Evolutionary conservation across 2,797 vertebrate species (phyloP), one percentile per base, ranked within the genome.

Genomic region (Rhyacichthys aspro): DNA sequence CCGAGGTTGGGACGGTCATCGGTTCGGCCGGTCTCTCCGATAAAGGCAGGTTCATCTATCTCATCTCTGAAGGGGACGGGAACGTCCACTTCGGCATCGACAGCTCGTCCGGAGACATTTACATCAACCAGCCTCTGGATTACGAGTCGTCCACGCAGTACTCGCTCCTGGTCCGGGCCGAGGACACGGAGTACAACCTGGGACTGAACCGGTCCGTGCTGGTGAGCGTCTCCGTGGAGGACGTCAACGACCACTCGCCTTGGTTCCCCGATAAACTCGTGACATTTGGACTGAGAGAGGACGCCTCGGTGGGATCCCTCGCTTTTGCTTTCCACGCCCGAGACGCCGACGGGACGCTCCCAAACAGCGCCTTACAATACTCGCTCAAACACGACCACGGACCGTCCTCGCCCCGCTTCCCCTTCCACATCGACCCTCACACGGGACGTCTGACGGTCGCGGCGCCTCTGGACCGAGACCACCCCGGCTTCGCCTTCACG

Each of bases 201-300:
- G 91, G 87, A 12, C 70, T 59, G n/a, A 94, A 92, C 3, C 6
- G 86, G 63, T 91, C 95, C 0, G 63, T 96, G 19, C 90, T 74
- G 33, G 84, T 98, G 15, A 90, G 88, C 7, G 87, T 98, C 54
- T 89, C 38, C 48, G 89, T 98, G 67, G 93, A 95, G 83, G 96
- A 98, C 18, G 86, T 90, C 8, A 98, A 98, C 4, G 96, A 98
- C 82, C 92, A 96, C 66, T 70, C 89, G 0, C 96, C 97, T 0
- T 86, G 82, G 85, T 98, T 99, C 80, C 84, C 82, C 11, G 92
- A 95, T 19, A 87, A 93, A 45, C 79, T 96, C 48, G 36, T 97
- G 53, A 87, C 85, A 18, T 90, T 97, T 38, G 91, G 94, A 0
- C 3, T 98, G 70, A 72, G 84, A 34, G 97, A 98, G 84, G 92